These are phyloP conservation scores for Melieria picta DNA, from an alignment of 2,888 invertebrate genomes.

Conservation along the genomic window DNA sequence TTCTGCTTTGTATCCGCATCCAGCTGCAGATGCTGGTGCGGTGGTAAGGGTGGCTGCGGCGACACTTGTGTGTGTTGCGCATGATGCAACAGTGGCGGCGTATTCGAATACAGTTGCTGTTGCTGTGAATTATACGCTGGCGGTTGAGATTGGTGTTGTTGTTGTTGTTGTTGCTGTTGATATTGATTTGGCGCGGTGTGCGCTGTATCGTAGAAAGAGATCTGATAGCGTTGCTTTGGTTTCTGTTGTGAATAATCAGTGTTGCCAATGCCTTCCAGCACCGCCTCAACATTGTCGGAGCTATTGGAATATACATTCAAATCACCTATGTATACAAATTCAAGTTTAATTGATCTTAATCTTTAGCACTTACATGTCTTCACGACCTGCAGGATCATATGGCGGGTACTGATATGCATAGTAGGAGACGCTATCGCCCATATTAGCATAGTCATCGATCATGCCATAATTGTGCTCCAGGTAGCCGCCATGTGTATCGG, in stretches of 20 bases:
- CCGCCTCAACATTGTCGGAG: slow-evolving; percentile 66
- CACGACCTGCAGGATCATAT: slow-evolving; percentile 70
- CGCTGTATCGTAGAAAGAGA: slow-evolving; percentile 55
- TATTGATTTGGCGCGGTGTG: slow-evolving; percentile 42
- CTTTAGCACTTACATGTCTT: slow-evolving; percentile 60
- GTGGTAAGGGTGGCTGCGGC: slow-evolving; percentile 53
- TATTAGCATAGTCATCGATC: slow-evolving; percentile 63
- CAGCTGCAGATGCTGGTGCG: slow-evolving; percentile 55
- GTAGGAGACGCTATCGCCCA: slow-evolving; percentile 71
- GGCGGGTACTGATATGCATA: slow-evolving; percentile 72
- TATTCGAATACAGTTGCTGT: slow-evolving; percentile 57
- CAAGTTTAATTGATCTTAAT: not conserved
- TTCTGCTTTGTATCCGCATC: slow-evolving; percentile 57
- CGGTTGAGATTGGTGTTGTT: slow-evolving; percentile 39
- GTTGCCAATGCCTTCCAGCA: slow-evolving; percentile 62
- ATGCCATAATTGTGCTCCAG: slow-evolving; percentile 71
- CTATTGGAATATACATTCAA: slow-evolving; percentile 50
- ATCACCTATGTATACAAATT: not conserved
- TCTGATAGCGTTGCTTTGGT: slow-evolving; percentile 52
- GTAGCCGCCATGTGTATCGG: slow-evolving; percentile 72
- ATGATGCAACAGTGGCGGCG: slow-evolving; percentile 47
- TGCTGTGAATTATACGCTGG: slow-evolving; percentile 38
- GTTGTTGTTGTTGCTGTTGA: slow-evolving; percentile 38
- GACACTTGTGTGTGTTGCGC: slow-evolving; percentile 47
- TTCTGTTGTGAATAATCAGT: slow-evolving; percentile 43